Percentiles rank a stretch among this genome's conserved stretches.
Conservation (phyloP, 2,113 vertebrate species). For the human region DNA sequence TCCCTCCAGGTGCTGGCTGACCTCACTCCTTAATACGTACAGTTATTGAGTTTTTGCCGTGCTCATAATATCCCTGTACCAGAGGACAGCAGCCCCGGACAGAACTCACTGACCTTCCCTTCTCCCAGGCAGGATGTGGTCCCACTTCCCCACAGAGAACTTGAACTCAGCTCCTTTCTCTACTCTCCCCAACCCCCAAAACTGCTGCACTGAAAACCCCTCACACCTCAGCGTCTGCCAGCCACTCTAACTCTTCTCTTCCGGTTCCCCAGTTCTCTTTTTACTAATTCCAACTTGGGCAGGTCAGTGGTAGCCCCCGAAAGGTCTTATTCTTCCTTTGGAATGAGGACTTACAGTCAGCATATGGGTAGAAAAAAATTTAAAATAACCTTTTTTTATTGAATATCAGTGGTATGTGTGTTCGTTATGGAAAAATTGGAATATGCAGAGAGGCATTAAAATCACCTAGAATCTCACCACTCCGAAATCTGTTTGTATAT, state of each 20-base stretch:
- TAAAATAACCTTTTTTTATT: not conserved
- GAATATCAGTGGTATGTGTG: not conserved
- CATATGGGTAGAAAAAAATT: not conserved
- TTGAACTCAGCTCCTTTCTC: not conserved
- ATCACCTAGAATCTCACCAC: not conserved
- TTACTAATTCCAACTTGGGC: not conserved
- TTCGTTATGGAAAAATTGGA: not conserved
- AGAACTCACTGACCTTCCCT: not conserved
- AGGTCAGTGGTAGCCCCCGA: not conserved
- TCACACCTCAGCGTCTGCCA: not conserved
- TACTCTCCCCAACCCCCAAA: rapidly evolving
- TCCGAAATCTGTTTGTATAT: constrained; percentile 11
- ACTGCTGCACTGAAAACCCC: not conserved
- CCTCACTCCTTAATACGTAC: not conserved
- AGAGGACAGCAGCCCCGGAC: not conserved
- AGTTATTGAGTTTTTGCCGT: not conserved
- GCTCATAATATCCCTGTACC: not conserved
- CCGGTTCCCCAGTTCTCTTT: not conserved
- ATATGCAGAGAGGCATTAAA: not conserved
- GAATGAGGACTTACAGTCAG: not conserved
- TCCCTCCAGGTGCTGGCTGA: not conserved
- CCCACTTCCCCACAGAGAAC: not conserved
- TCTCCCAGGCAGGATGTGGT: not conserved
- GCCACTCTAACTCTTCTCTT: not conserved
- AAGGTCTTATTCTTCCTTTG: not conserved